phyloP scores from a whole-genome alignment of 2,888 invertebrate genomes.

The Panopea generosa region DNA sequence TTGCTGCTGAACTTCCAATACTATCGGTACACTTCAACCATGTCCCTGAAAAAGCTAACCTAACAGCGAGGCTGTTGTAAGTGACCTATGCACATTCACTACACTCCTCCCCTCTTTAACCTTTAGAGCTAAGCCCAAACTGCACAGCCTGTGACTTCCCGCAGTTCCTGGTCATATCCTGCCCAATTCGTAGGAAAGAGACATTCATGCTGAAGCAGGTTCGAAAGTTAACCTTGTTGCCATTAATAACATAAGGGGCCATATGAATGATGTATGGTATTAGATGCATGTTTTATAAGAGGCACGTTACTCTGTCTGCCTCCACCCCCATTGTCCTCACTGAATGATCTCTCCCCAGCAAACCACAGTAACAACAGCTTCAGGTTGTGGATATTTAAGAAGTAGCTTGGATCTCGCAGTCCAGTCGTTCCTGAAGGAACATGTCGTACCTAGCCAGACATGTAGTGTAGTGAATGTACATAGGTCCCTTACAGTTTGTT shows the following conservation, averaged over 20 bases:
- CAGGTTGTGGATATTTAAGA: slow-evolving; percentile 94
- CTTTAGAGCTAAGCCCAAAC: no score
- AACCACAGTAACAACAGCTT: slow-evolving; percentile 95
- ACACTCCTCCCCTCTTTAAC: no score
- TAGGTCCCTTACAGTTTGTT: no score
- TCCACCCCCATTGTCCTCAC: slow-evolving; percentile 96
- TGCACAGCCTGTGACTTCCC: no score
- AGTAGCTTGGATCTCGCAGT: slow-evolving; percentile 85
- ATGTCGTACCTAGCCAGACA: slow-evolving; percentile 88
- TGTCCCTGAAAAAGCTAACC: no score
- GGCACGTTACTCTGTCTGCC: slow-evolving; percentile 99
- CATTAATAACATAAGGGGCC: slow-evolving; percentile 92
- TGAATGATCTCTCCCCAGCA: slow-evolving; percentile 97
- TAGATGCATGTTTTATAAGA: slow-evolving; percentile 87
- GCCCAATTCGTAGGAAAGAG: neutral
- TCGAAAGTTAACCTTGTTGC: no score
- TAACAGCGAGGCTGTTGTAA: no score
- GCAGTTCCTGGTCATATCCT: no score
- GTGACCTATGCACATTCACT: no score
- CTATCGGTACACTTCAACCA: no score
- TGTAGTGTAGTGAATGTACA: no score
- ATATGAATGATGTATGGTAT: slow-evolving; percentile 97
- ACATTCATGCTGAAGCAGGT: neutral
- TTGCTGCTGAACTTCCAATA: no score
- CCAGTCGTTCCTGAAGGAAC: slow-evolving; percentile 86